phyloP scores from a whole-genome alignment of 2,113 vertebrate species.

The Lasiurus cinereus region DNA sequence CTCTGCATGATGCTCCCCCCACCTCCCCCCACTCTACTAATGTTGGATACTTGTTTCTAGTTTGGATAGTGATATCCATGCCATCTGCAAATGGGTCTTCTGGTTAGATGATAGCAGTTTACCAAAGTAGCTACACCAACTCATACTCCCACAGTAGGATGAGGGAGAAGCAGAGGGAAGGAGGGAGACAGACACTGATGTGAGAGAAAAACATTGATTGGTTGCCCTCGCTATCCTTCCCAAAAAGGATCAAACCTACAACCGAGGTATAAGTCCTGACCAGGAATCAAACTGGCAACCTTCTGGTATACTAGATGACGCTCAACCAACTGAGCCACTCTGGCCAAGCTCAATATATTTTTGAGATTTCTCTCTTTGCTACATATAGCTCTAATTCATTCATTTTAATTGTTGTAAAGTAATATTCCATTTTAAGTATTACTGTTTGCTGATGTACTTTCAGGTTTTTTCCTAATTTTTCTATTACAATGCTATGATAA shows the following conservation, averaged over 20 bases:
- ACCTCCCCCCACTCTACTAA: no score
- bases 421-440: neutral
- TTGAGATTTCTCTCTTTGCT: constrained; percentile 11
- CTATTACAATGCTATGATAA: neutral
- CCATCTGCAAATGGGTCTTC: neutral
- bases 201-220: neutral
- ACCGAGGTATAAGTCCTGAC: no score
- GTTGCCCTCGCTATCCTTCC: neutral
- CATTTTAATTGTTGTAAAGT: constrained; percentile 10
- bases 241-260: neutral
- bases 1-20: neutral
- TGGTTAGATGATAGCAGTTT: neutral
- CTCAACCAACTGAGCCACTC: neutral
- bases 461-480: neutral
- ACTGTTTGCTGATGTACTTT: neutral
- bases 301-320: neutral
- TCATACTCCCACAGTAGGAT: neutral
- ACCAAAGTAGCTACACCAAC: neutral
- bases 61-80: neutral
- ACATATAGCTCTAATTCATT: constrained; percentile 9
- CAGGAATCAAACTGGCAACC: neutral
- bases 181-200: neutral
- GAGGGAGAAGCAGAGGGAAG: neutral
- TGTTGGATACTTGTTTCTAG: neutral
- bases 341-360: neutral